phyloP scores from a whole-genome alignment of 2,888 invertebrate genomes.

The Hyalella azteca region DNA sequence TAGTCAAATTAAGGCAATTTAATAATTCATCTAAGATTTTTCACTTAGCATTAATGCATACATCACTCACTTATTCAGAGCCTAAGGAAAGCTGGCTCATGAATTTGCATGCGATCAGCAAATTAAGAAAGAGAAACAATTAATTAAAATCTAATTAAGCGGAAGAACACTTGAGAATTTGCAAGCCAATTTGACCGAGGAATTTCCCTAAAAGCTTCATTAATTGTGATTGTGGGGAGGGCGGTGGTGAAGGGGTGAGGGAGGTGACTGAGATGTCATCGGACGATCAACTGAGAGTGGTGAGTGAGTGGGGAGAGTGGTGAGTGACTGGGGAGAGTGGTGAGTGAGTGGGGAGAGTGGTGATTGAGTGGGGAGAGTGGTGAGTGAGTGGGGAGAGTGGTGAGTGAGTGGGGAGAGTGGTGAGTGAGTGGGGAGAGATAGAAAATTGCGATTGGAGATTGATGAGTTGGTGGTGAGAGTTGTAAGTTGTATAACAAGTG shows the following conservation, averaged over 20 bases:
- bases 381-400: neutral
- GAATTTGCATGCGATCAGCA: conserved; percentile 25
- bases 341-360: neutral
- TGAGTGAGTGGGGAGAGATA: neutral
- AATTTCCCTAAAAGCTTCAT: conserved; percentile 40
- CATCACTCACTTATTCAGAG: conserved; percentile 1
- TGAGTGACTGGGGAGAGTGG: neutral
- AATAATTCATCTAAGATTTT: too few species aligned
- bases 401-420: neutral
- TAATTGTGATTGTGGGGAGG: conserved; percentile 30
- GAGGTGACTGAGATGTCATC: neutral
- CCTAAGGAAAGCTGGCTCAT: neutral
- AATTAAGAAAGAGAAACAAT: conserved; percentile 40
- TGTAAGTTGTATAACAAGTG: too few species aligned
- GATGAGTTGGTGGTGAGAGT: too few species aligned
- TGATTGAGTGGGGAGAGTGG: neutral
- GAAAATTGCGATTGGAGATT: too few species aligned
- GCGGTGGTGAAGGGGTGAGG: conserved; percentile 9
- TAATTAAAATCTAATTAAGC: conserved; percentile 40
- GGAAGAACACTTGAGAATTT: conserved; percentile 35
- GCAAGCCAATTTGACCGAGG: conserved; percentile 28
- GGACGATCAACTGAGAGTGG: neutral
- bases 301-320: neutral
- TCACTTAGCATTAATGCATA: neutral
- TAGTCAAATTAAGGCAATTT: too few species aligned